Base-by-base conservation (phyloP, 2,888 invertebrate genomes). In the Oligia strigilis region DNA sequence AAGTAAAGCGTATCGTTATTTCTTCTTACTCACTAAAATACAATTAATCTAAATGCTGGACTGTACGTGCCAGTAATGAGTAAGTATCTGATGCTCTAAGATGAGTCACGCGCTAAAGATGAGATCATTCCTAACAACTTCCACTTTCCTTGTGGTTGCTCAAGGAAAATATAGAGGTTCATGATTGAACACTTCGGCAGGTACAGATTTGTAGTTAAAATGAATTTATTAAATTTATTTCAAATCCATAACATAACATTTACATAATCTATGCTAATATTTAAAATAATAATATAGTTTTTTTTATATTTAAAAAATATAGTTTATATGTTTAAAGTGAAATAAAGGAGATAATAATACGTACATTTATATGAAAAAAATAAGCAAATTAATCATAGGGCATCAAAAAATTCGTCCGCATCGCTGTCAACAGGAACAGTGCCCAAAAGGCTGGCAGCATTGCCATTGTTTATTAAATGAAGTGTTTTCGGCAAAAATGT, bases 41-140 rank as follows among this genome's bases (percentile, higher is more conserved):
- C 29, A 71, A 71, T 60, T 64, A 65, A 52, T 75, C 19, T 58
- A 60, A 70, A 58, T 23, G 49, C 13, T 29, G 11, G 23, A 43
- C 3, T 29, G 43, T 75, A 73, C 29, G 49, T 65, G 82, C 17
- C 58, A 29, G 46, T 83, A 14, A 81, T 71, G 49, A 49, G 23
- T 49, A 17, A 71, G 1, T 46, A 55, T 77, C 14, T 17, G 36
- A 60, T 75, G 23, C 23, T 65, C 43, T 58, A 8, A 19, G 65
- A 66, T 83, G 83, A 81, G 23, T 81, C 83, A 81, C 36, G 36
- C 72, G 3, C 11, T 29, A 23, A 36, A 62, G 52, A 78, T 83
- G 78, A 81, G 40, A 46, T 81, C 83, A 81, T 62, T 6, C 11
- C 9, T 40, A n/a, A 6, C 36, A 46, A 55, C 46, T 11, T 36